Conservation (phyloP, 2,113 vertebrate species). For the Aspiorhynchus laticeps region DNA sequence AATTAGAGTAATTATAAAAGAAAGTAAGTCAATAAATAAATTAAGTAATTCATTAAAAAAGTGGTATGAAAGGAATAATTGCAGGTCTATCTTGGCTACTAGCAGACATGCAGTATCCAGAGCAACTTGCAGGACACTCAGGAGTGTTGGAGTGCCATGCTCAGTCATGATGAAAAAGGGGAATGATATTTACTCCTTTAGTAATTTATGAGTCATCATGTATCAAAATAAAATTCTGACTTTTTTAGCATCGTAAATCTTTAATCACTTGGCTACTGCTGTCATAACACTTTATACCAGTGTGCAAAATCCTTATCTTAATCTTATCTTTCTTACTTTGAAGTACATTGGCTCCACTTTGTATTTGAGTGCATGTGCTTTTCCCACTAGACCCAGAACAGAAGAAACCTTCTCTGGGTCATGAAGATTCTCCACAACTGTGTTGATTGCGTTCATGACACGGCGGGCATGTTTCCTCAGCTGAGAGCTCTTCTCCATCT, state of each 20-base stretch:
- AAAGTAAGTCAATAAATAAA: too few species aligned
- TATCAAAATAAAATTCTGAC: not conserved
- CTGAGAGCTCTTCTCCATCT: conserved; percentile 79
- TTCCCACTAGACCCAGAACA: conserved; percentile 88
- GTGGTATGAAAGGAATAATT: not conserved
- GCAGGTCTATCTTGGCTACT: not conserved
- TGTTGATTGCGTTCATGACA: conserved; percentile 83
- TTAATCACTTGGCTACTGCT: not conserved
- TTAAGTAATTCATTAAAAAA: not conserved
- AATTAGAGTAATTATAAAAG: too few species aligned
- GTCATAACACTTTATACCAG: not conserved
- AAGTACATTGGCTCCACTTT: conserved; percentile 98
- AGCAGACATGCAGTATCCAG: not conserved
- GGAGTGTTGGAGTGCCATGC: not conserved
- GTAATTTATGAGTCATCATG: not conserved
- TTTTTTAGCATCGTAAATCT: not conserved
- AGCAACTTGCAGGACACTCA: not conserved
- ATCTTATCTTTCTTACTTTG: conserved; percentile 77
- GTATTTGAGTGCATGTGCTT: conserved; percentile 92
- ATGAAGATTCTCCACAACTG: conserved; percentile 90
- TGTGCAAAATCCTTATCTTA: not conserved
- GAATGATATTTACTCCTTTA: not conserved
- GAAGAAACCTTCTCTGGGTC: conserved; percentile 92
- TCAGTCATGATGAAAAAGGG: not conserved
- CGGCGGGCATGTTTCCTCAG: conserved; percentile 89